These are phyloP conservation scores for Bombycilla garrulus DNA, from an alignment of 2,113 vertebrate species.

Conservation along the genomic window DNA sequence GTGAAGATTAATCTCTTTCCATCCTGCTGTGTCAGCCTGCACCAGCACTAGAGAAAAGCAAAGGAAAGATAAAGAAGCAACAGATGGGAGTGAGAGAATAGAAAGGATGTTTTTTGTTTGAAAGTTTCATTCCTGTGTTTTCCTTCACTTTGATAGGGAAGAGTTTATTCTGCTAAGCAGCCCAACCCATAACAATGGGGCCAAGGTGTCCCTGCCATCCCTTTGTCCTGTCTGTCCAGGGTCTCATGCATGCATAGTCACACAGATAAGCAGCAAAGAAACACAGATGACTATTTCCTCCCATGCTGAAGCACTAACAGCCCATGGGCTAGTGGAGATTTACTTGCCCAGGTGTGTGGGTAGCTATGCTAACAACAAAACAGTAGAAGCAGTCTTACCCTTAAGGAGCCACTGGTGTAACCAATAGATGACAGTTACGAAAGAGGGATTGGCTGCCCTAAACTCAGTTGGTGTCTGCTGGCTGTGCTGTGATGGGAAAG, in stretches of 20 bases:
- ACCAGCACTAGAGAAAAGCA: background rate
- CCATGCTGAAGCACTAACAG: background rate
- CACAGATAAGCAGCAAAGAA: background rate
- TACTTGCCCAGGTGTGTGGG: background rate
- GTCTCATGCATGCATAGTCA: fast-evolving
- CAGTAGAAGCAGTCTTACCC: too few species aligned
- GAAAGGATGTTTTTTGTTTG: background rate
- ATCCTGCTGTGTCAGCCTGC: slow-evolving; percentile 5
- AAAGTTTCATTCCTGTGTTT: background rate
- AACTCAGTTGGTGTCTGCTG: too few species aligned
- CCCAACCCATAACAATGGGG: background rate
- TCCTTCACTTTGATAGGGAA: background rate
- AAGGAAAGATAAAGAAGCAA: slow-evolving; percentile 17
- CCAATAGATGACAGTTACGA: too few species aligned
- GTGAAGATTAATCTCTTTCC: slow-evolving; percentile 53
- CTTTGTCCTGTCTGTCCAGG: background rate
- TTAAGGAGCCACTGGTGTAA: too few species aligned
- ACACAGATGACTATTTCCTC: background rate
- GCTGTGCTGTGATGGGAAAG: too few species aligned
- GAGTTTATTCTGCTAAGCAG: background rate
- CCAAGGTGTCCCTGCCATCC: background rate
- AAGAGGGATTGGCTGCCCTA: too few species aligned
- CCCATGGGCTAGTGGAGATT: background rate
- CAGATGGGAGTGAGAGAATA: background rate
- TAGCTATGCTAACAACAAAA: too few species aligned